A percentile compares a stretch with the other conserved stretches of the same genome.
Conservation (phyloP, 2,797 vertebrate genomes). For the Sebastolobus altivelis region DNA sequence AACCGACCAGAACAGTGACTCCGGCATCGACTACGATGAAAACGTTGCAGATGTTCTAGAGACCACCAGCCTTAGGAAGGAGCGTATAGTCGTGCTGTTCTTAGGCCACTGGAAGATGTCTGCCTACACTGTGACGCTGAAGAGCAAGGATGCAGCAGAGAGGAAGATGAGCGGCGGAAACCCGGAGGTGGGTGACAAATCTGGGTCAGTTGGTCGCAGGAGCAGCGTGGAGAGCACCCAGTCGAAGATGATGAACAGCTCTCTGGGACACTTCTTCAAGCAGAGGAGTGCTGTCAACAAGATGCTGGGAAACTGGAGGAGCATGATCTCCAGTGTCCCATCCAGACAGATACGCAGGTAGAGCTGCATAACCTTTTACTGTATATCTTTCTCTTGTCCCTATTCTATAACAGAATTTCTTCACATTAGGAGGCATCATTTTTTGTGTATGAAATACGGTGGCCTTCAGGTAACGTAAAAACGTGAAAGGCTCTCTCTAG, state of each 20-base stretch:
- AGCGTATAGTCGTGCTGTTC: conserved; percentile 93
- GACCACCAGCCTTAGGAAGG: conserved; percentile 90
- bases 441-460: not conserved
- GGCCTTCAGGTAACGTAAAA: no score
- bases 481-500: no score
- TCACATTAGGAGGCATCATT: not conserved
- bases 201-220: not conserved
- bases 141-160: conserved; percentile 77
- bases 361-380: not conserved
- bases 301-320: conserved; percentile 91
- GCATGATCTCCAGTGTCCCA: conserved; percentile 87
- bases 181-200: conserved; percentile 18
- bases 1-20: conserved; percentile 84
- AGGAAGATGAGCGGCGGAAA: conserved; percentile 77
- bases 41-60: conserved; percentile 73
- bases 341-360: conserved; percentile 86
- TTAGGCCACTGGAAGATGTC: conserved; percentile 96
- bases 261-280: conserved; percentile 88
- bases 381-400: not conserved
- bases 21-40: conserved; percentile 85
- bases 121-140: conserved; percentile 82
- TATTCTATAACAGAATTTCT: not conserved
- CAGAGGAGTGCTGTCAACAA: conserved; percentile 89
- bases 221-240: conserved; percentile 53
- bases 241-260: conserved; percentile 77